These are phyloP conservation scores for Thalassarche chlororhynchos DNA, from an alignment of 2,113 vertebrate genomes.

Conservation along the genomic window DNA sequence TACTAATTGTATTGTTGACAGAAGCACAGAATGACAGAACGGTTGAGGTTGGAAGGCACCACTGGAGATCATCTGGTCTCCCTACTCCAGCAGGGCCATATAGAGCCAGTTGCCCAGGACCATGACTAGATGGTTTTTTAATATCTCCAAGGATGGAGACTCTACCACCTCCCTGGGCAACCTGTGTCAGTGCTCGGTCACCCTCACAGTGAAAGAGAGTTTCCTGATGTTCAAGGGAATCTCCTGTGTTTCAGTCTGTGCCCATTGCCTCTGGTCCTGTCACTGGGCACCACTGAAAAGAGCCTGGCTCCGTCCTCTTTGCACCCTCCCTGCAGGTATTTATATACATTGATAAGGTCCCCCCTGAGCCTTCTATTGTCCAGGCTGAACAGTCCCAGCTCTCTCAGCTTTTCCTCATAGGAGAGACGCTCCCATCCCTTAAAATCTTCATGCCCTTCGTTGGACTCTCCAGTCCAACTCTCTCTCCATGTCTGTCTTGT, in stretches of 20 bases:
- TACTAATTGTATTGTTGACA: background rate
- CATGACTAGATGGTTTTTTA: accelerated
- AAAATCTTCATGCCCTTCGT: accelerated
- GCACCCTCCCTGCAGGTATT: background rate
- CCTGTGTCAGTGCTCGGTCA: accelerated
- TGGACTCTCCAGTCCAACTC: background rate
- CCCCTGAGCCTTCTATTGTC: background rate
- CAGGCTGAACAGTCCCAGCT: background rate
- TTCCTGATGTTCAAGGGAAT: background rate
- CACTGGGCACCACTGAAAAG: background rate
- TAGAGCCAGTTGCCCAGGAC: background rate
- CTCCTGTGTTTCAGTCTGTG: background rate
- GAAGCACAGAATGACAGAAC: background rate
- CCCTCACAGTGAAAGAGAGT: background rate
- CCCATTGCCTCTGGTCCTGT: background rate
- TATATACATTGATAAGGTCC: too few relatives aligned
- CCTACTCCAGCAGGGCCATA: background rate
- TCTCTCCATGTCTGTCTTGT: background rate
- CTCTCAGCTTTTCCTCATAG: background rate
- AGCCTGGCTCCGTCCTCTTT: background rate
- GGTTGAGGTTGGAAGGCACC: background rate
- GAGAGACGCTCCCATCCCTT: background rate
- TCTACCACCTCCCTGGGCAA: background rate
- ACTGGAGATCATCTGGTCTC: too few relatives aligned
- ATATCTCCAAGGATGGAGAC: background rate